phyloP scores from a whole-genome alignment of 2,888 invertebrate species.

The Dasypogon diadema region DNA sequence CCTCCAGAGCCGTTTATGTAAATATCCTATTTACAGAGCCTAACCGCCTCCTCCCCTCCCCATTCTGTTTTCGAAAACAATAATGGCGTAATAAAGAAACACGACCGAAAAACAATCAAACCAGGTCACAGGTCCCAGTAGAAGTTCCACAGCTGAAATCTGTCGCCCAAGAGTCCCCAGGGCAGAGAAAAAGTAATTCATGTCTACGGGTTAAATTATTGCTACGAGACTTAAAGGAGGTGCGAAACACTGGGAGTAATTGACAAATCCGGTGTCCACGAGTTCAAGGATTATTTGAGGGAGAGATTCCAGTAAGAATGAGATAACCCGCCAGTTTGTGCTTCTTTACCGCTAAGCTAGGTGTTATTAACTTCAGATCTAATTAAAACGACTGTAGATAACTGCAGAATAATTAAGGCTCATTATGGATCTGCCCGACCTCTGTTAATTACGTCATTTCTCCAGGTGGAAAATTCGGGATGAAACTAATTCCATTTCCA shows the following conservation, averaged over 20 bases:
- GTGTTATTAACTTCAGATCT: constrained; percentile 34
- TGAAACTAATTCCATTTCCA: background rate
- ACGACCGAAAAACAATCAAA: constrained; percentile 28
- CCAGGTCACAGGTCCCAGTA: background rate
- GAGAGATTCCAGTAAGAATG: no score
- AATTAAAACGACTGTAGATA: constrained; percentile 13
- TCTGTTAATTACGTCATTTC: constrained; percentile 12
- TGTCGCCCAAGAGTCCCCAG: background rate
- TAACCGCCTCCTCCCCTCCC: no score
- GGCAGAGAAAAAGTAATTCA: constrained; percentile 6
- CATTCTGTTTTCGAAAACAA: background rate
- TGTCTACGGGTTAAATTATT: constrained; percentile 7
- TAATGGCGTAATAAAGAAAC: constrained; percentile 22
- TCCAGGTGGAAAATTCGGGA: constrained; percentile 1
- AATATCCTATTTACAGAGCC: no score
- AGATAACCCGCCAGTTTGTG: no score
- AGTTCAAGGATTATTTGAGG: no score
- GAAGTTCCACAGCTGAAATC: background rate
- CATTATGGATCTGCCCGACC: constrained; percentile 15
- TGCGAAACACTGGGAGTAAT: no score
- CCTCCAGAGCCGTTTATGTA: no score
- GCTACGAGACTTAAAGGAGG: background rate
- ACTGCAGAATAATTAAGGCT: constrained; percentile 33
- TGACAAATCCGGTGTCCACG: no score
- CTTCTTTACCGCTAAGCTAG: no score